Percentiles rank a stretch among this genome's conserved stretches.
phyloP scores from a whole-genome alignment of 2,797 vertebrate species.

The Rhinichthys osculus region DNA sequence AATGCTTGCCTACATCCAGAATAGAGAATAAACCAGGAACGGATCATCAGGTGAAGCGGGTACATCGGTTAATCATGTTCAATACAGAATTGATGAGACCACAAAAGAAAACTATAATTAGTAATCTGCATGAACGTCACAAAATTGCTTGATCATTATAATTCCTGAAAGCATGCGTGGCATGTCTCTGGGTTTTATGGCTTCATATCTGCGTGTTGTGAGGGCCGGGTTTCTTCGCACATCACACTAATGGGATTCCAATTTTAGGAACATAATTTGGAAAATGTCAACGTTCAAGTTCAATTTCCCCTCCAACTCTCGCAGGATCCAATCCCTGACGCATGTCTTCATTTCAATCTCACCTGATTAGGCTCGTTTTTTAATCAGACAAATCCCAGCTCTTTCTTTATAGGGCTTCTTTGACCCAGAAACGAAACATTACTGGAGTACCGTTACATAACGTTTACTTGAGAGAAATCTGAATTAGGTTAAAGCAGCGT shows the following conservation, averaged over 20 bases:
- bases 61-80: neutral
- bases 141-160: neutral
- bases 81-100: neutral
- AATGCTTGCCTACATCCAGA: neutral
- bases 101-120: neutral
- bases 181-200: neutral
- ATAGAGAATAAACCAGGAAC: neutral
- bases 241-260: slow-evolving; percentile 61
- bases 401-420: slow-evolving; percentile 47
- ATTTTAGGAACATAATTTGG: slow-evolving; percentile 63
- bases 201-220: slow-evolving; percentile 22
- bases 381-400: slow-evolving; percentile 44
- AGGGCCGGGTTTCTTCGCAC: slow-evolving; percentile 47
- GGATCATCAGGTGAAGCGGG: neutral
- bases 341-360: slow-evolving; percentile 56
- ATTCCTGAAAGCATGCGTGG: neutral
- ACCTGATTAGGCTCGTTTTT: slow-evolving; percentile 56
- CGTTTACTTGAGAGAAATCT: slow-evolving; percentile 31
- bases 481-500: slow-evolving; percentile 1
- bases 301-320: slow-evolving; percentile 59
- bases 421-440: slow-evolving; percentile 53
- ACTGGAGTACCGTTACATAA: slow-evolving; percentile 48
- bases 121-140: neutral
- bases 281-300: slow-evolving; percentile 62
- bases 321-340: slow-evolving; percentile 60